A percentile compares a stretch with the other conserved stretches of the same genome.
Evolutionary conservation across 2,797 vertebrate species (phyloP).

Genomic region (Sebastiscus albofasciatus): DNA sequence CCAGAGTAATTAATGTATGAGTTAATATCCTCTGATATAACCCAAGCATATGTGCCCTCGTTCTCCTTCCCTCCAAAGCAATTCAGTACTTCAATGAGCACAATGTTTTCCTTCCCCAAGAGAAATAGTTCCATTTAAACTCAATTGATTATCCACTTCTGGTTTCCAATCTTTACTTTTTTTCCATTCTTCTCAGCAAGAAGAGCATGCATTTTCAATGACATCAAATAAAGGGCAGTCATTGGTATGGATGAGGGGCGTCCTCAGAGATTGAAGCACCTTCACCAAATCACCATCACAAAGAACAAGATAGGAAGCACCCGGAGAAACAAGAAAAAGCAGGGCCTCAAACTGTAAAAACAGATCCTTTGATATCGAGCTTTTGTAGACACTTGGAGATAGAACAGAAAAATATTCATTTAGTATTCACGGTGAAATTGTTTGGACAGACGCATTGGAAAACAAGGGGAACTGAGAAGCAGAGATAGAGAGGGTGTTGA

Average conservation of each 20-base stretch:
- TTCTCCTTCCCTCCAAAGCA: slow-evolving; percentile 57
- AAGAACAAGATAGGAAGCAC: slow-evolving; percentile 60
- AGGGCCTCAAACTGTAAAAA: slow-evolving; percentile 48
- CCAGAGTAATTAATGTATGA: slow-evolving; percentile 70
- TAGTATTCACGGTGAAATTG: slow-evolving; percentile 52
- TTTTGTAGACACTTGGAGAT: slow-evolving; percentile 48
- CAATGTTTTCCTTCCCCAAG: slow-evolving; percentile 78
- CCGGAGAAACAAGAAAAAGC: slow-evolving; percentile 44
- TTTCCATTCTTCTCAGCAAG: slow-evolving; percentile 60
- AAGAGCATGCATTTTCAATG: slow-evolving; percentile 78
- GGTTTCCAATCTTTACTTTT: slow-evolving; percentile 64
- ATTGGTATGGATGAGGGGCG: slow-evolving; percentile 77
- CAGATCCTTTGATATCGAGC: slow-evolving; percentile 55
- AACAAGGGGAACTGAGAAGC: slow-evolving; percentile 38
- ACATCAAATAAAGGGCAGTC: slow-evolving; percentile 81
- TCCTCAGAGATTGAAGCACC: slow-evolving; percentile 69
- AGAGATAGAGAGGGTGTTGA: slow-evolving; percentile 37
- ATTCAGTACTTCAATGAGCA: slow-evolving; percentile 74
- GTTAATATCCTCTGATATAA: slow-evolving; percentile 70
- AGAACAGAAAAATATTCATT: slow-evolving; percentile 44
- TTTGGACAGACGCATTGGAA: slow-evolving; percentile 43
- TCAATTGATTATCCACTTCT: slow-evolving; percentile 80
- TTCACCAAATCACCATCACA: slow-evolving; percentile 53
- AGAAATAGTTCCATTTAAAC: slow-evolving; percentile 80
- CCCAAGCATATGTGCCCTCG: slow-evolving; percentile 51